Evolutionary conservation across 1,140 invertebrate species (phyloP).

Genomic region (Leptinotarsa lineolata): DNA sequence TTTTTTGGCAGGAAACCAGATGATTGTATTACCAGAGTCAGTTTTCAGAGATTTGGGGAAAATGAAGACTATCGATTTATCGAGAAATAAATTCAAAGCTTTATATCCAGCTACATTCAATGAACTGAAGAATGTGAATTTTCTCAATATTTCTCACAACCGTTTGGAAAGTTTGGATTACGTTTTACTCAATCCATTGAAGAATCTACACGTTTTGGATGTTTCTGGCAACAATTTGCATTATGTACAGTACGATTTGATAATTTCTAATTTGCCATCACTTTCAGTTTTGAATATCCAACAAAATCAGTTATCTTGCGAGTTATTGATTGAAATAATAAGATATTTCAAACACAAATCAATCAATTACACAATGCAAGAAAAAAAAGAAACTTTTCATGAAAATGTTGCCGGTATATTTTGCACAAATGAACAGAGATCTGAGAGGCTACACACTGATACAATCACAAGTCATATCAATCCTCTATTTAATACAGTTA

Average conservation of each 20-base stretch:
- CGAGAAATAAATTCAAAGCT: slow-evolving; percentile 36
- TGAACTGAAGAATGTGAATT: slow-evolving; percentile 43
- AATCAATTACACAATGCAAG: slow-evolving; percentile 46
- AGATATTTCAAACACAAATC: slow-evolving; percentile 43
- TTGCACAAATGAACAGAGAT: slow-evolving; percentile 37
- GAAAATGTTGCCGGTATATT: slow-evolving; percentile 52
- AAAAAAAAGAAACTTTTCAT: slow-evolving; percentile 44
- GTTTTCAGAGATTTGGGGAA: slow-evolving; percentile 34
- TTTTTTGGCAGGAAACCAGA: slow-evolving; percentile 37
- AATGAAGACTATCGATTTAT: slow-evolving; percentile 43
- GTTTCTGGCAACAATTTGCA: slow-evolving; percentile 46
- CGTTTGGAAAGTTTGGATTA: slow-evolving; percentile 42
- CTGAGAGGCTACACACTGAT: not conserved
- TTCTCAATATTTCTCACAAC: slow-evolving; percentile 49
- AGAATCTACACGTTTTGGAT: slow-evolving; percentile 44
- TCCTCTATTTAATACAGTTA: slow-evolving; percentile 30
- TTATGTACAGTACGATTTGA: slow-evolving; percentile 47
- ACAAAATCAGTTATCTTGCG: slow-evolving; percentile 48
- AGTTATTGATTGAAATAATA: slow-evolving; percentile 45
- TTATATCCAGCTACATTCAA: slow-evolving; percentile 32
- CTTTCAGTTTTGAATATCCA: slow-evolving; percentile 47
- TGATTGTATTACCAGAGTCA: slow-evolving; percentile 33
- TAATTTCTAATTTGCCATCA: slow-evolving; percentile 45
- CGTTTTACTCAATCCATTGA: slow-evolving; percentile 39
- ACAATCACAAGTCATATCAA: not conserved